A percentile compares a stretch with the other conserved stretches of the same genome.
Conservation (phyloP, 2,113 vertebrate species). For the Rhinoderma darwinii region DNA sequence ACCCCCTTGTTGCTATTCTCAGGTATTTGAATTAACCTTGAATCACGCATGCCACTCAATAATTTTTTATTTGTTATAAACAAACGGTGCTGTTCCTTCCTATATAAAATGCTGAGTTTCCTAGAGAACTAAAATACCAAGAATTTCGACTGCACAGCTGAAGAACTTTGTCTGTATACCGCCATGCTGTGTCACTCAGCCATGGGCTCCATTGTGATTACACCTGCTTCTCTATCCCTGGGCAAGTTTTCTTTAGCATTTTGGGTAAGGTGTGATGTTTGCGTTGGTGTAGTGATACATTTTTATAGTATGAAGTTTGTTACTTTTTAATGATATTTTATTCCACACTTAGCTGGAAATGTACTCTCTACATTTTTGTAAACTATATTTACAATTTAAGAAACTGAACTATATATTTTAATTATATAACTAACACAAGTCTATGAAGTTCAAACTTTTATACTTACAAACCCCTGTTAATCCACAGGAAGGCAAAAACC, state of each 20-base stretch:
- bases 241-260: conserved; percentile 3
- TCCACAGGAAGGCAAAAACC: no score
- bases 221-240: conserved; percentile 37
- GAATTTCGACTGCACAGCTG: conserved; percentile 25
- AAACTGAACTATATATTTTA: no score
- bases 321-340: neutral
- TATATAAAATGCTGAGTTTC: conserved; percentile 14
- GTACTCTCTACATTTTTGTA: neutral
- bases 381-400: neutral
- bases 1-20: neutral
- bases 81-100: neutral
- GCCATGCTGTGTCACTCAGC: conserved; percentile 35
- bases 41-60: neutral
- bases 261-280: conserved; percentile 12
- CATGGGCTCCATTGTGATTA: conserved; percentile 35
- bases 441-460: no score
- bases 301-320: neutral
- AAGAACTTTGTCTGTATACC: neutral
- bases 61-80: neutral
- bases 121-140: conserved; percentile 12
- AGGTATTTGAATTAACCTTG: neutral
- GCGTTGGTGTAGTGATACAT: conserved; percentile 18
- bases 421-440: no score
- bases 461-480: no score
- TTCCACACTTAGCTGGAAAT: neutral